These are phyloP conservation scores for Chelonus formosanus DNA, from an alignment of 2,888 invertebrate species.

Conservation along the genomic window DNA sequence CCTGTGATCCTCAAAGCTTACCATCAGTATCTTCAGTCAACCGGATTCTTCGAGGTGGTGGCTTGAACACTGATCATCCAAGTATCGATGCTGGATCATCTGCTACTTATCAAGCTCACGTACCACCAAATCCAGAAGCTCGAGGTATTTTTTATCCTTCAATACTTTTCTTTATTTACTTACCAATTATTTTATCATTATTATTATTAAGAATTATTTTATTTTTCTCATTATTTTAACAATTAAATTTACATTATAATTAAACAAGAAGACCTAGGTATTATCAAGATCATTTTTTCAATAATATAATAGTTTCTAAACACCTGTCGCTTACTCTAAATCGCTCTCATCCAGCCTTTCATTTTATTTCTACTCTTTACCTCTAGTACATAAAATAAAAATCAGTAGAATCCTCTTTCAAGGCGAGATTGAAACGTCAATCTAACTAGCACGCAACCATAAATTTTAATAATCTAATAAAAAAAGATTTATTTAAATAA, in stretches of 20 bases:
- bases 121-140: constrained; percentile 50
- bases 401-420: constrained; percentile 42
- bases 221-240: no score
- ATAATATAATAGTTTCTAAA: constrained; percentile 46
- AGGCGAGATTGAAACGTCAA: constrained; percentile 54
- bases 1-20: constrained; percentile 89
- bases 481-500: no score
- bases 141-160: constrained; percentile 48
- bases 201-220: background rate
- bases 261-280: background rate
- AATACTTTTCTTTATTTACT: background rate
- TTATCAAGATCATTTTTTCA: background rate
- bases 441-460: constrained; percentile 34
- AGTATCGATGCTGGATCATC: constrained; percentile 50
- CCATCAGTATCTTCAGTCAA: constrained; percentile 96
- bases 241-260: no score
- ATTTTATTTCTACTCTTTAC: constrained; percentile 30
- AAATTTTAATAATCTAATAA: constrained; percentile 13
- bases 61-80: constrained; percentile 73
- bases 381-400: constrained; percentile 25
- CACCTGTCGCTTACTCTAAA: constrained; percentile 48
- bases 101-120: constrained; percentile 53
- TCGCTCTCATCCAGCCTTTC: constrained; percentile 33
- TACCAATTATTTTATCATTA: constrained; percentile 10
- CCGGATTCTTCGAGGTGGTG: constrained; percentile 88